Evolutionary conservation across 2,113 vertebrate species (phyloP).

Genomic region (Ailurus styani): DNA sequence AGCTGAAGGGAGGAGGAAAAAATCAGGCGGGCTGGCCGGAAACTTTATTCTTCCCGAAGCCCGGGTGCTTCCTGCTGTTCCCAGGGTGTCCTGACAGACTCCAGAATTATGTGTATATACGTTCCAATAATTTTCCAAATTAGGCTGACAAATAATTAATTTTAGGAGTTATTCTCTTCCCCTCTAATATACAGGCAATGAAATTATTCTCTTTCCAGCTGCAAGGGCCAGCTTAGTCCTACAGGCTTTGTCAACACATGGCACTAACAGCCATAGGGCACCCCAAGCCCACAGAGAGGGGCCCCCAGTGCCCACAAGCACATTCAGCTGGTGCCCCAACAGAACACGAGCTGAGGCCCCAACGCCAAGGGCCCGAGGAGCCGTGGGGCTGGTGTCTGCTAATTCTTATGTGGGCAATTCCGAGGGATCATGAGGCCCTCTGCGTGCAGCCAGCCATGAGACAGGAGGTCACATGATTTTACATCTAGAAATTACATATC

Average conservation of each 20-base stretch:
- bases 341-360: background rate
- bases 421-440: background rate
- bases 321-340: rapidly evolving
- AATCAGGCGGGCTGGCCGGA: background rate
- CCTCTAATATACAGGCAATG: background rate
- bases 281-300: background rate
- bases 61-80: background rate
- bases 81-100: background rate
- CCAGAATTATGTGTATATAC: background rate
- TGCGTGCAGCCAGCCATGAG: rapidly evolving
- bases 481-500: background rate
- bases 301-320: background rate
- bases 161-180: background rate
- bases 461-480: background rate
- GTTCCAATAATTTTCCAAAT: background rate
- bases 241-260: background rate
- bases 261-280: background rate
- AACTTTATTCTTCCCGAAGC: background rate
- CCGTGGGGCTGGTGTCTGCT: background rate
- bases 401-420: rapidly evolving
- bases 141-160: background rate
- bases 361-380: background rate
- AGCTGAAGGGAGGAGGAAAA: background rate
- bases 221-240: background rate
- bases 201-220: background rate